Conservation (phyloP, 2,888 invertebrate genomes). For the Lepidocyrtinus sp. region DNA sequence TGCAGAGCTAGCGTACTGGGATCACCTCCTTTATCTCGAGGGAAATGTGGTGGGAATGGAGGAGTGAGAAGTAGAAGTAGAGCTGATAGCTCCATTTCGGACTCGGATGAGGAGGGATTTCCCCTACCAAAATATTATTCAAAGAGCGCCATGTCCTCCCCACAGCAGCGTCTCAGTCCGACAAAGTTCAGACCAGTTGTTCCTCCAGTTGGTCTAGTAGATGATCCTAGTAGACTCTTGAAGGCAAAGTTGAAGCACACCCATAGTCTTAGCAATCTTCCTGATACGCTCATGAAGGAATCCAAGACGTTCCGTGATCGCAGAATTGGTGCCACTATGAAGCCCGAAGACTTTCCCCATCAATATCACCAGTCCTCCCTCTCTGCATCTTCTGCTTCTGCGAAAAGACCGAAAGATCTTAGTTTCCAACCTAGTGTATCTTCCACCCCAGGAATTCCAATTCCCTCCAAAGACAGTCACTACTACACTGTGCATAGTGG, state of each 20-base stretch:
- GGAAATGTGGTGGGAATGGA: neutral
- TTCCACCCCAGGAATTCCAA: slow-evolving; percentile 22
- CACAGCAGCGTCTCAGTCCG: slow-evolving; percentile 43
- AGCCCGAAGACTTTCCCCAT: neutral
- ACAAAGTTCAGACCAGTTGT: slow-evolving; percentile 33
- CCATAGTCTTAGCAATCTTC: slow-evolving; percentile 63
- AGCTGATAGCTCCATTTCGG: slow-evolving; percentile 45
- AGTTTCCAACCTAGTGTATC: neutral
- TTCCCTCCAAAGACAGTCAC: slow-evolving; percentile 32
- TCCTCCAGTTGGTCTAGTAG: slow-evolving; percentile 29
- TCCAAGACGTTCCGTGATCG: slow-evolving; percentile 9
- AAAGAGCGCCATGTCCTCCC: slow-evolving; percentile 46
- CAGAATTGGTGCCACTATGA: neutral
- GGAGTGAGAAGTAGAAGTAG: slow-evolving; percentile 30
- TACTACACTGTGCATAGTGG: slow-evolving; percentile 60
- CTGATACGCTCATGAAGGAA: slow-evolving; percentile 60
- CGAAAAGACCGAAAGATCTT: slow-evolving; percentile 39
- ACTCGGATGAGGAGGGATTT: slow-evolving; percentile 52
- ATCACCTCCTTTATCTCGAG: slow-evolving; percentile 34
- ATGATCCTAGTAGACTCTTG: slow-evolving; percentile 66
- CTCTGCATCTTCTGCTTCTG: neutral
- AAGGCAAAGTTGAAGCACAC: slow-evolving; percentile 68
- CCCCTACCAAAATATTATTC: slow-evolving; percentile 22
- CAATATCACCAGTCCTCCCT: neutral
- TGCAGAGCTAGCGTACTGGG: slow-evolving; percentile 46